Base-by-base conservation (phyloP, 2,113 vertebrate genomes). In the Andinoacara biseriatus region DNA sequence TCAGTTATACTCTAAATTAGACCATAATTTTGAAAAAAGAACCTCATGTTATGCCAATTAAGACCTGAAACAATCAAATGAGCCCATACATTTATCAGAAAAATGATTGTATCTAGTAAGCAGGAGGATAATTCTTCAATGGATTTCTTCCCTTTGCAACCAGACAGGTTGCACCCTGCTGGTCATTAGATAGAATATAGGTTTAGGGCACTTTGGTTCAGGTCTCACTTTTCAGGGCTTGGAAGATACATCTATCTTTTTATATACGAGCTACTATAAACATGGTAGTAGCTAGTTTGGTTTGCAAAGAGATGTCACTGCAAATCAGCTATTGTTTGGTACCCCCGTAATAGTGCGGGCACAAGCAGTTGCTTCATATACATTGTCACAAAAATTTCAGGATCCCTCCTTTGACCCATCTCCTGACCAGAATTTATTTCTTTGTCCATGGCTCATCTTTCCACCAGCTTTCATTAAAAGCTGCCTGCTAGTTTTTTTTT, bases 1-100 rank as follows among this genome's bases (percentile, higher is more conserved):
- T 52, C 24, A 52, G 24, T 69, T 52, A 52, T 69, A 52, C 24
- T 20, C 1, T 20, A 69, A 69, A 69, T 29, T 46, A 0, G 0
- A 49, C 46, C 40, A 49, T 18, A 17, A 49, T 69, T 26, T 69
- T 31, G 2, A 69, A 72, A 52, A 72, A 49, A 6, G 5, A 31
- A 14, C 46, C 24, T 52, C 29, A 20, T 0, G 11, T 10, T 49
- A 49, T 29, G 24, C 49, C 52, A 0, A 18, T 5, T 31, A 69
- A 69, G 43, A 69, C 26, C 26, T 0, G 26, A 72, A 69, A 49
- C 15, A 69, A 31, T 18, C 11, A 15, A 18, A 52, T 8, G 43
- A 72, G 10, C 20, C 43, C 46, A 52, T 31, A 14, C 31, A 20
- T 46, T 52, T 24, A 7, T 14, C 46, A 49, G 14, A 14, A 15